Evolutionary conservation across 2,888 invertebrate species (phyloP), one percentile per base, ranked within the genome.

Genomic region (Gastracanthus pulcherrimus): DNA sequence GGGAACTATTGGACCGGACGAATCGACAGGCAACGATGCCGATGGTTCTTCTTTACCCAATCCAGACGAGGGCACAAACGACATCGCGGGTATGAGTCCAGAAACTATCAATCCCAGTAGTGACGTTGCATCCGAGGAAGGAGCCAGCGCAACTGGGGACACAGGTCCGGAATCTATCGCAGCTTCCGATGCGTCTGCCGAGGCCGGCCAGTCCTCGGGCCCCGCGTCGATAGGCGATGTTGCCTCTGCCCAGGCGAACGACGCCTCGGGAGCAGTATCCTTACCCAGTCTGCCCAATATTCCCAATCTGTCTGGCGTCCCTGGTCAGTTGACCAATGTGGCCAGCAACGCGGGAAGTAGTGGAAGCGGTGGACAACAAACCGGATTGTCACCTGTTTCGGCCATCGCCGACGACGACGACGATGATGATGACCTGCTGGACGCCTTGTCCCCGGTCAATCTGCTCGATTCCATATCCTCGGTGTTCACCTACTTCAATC

Each of bases 401-500:
- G 51, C 76, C 26, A 83, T 82, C 29, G 85, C 82, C 38, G 85
- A 88, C 31, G 92, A 92, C 55, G 92, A 92, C 38, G 93, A 93
- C 67, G 89, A 92, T n/a, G 93, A 93, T 78, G 92, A 92, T 48
- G 91, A 93, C 69, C 92, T 93, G 5, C 90, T 93, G 0, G 86
- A 93, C 29, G 87, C 85, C 48, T 38, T 88, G 2, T 88, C 88
- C 2, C 89, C 89, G 0, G 82, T 92, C 7, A 90, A 92, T 11
- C 92, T 93, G 72, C 92, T 94, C 82, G 91, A 92, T 26, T 94
- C 94, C 2, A 92, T 94, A 13, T 86, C 93, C 6, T 92, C 92
- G 26, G 91, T 93, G 9, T 92, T 94, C 72, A 92, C 93, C 34
- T 93, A 94, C 89, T 87, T 94, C 80, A 92, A 93, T 0, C 91